Base-by-base conservation (phyloP, 2,888 invertebrate species). In the Drosophila eohydei region DNA sequence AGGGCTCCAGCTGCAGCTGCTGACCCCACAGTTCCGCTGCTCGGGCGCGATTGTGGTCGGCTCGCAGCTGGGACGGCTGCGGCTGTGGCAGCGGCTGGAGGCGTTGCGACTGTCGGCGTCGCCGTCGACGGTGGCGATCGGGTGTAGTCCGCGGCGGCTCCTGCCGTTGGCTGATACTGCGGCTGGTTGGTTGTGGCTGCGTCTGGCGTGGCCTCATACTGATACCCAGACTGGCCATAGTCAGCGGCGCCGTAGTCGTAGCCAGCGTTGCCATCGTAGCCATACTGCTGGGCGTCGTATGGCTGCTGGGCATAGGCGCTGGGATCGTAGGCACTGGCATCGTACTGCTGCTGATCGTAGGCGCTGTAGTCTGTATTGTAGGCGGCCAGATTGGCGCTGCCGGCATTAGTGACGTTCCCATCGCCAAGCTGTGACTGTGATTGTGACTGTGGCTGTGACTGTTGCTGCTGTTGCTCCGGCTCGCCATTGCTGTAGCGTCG, bases 21-120 rank as follows among this genome's bases (percentile, higher is more conserved):
- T 90, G 90, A 36, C 93, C 93, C 93, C 93, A 93, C 61, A 93
- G 82, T 41, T 89, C 92, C 89, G 72, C 91, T 81, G 93, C 93
- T 67, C 92, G 92, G 76, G 92, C 91, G 89, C 90, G 93, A 69
- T 92, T 93, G 92, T 80, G 74, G 58, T 76, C 91, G 91, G 92
- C 92, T 74, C 83, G 91, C 83, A 83, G 85, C 69, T 83, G 90
- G 21, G 75, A 70, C 61, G 80, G 81, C 69, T 71, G 50, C 14
- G 67, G 73, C 16, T 65, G 57, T 48, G 46, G 81, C 11, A 30
- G 81, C 21, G 71, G 84, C 9, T 65, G 79, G 48, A 71, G 81
- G 26, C 60, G 74, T 11, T 61, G 64, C 44, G 57, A 43, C 30
- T 59, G 78, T 32, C 69, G 88, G 65, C 65, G 84, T 59, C 77